Evolutionary conservation across 30 jellyfish, hydroid and myxozoan genomes (phyloP).

Genomic region (Chrysaora quinquecirrha): DNA sequence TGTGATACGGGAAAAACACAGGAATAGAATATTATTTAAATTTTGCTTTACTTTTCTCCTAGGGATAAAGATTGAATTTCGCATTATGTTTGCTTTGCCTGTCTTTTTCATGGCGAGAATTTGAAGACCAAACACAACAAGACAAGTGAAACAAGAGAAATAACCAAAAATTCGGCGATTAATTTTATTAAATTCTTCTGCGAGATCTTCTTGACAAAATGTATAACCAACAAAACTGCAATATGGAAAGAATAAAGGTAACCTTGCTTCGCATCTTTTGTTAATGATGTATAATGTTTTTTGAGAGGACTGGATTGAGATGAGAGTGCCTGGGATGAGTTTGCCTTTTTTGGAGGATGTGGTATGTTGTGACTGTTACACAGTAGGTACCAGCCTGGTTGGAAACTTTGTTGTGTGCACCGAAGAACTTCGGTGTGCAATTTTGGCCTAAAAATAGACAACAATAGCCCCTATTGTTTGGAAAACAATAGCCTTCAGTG

Average conservation of each 20-base stretch:
- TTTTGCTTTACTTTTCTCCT: not conserved
- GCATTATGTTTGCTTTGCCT: not conserved
- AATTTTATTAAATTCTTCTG: not conserved
- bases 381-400: no score
- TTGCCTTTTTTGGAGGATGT: no score
- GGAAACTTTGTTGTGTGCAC: no score
- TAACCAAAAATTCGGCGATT: no score
- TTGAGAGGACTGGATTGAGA: no score
- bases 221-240: conserved; percentile 21
- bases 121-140: not conserved
- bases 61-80: not conserved
- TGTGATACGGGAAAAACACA: not conserved
- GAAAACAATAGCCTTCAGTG: no score
- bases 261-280: not conserved
- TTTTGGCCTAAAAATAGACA: no score
- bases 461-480: no score
- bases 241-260: conserved; percentile 61
- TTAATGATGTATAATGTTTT: no score
- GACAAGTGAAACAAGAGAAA: not conserved
- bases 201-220: conserved; percentile 7
- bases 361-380: no score
- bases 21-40: not conserved
- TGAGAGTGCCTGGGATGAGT: not conserved
- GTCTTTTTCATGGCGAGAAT: not conserved
- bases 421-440: no score